phyloP scores from a whole-genome alignment of 2,797 vertebrate genomes.

The Mastacembelus armatus region DNA sequence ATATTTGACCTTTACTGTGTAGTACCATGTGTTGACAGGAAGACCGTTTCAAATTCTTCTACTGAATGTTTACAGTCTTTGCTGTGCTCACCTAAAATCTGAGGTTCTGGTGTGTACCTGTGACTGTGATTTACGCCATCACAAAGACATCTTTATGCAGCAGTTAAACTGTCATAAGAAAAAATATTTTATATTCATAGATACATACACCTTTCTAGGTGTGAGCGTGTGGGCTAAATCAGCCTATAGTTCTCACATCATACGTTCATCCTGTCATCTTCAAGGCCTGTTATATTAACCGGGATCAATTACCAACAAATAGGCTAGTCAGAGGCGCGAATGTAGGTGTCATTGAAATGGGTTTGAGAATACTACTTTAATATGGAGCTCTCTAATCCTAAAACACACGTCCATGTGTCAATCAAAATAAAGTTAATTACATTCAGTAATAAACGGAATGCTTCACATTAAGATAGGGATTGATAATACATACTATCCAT shows the following conservation, averaged over 20 bases:
- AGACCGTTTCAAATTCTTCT: too few relatives aligned
- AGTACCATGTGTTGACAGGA: too few relatives aligned
- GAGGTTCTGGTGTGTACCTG: not conserved
- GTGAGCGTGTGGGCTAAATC: too few relatives aligned
- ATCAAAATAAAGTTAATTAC: too few relatives aligned
- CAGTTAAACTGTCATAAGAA: too few relatives aligned
- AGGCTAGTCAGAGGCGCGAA: not conserved
- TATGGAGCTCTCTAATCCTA: fast-evolving
- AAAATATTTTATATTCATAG: too few relatives aligned
- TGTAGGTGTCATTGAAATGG: not conserved
- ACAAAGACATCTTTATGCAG: too few relatives aligned
- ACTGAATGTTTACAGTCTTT: too few relatives aligned
- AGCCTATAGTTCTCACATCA: too few relatives aligned
- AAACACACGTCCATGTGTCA: not conserved
- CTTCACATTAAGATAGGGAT: fast-evolving
- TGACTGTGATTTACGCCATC: not conserved
- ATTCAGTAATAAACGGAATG: fast-evolving
- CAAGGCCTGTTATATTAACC: not conserved
- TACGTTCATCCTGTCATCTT: not conserved
- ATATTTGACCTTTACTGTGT: too few relatives aligned
- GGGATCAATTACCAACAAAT: not conserved
- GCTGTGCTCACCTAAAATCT: not conserved
- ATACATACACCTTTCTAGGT: too few relatives aligned
- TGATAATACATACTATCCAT: not conserved
- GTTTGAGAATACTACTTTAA: not conserved